Base-by-base conservation (phyloP, 2,113 vertebrate species). In the Galeopterus variegatus region DNA sequence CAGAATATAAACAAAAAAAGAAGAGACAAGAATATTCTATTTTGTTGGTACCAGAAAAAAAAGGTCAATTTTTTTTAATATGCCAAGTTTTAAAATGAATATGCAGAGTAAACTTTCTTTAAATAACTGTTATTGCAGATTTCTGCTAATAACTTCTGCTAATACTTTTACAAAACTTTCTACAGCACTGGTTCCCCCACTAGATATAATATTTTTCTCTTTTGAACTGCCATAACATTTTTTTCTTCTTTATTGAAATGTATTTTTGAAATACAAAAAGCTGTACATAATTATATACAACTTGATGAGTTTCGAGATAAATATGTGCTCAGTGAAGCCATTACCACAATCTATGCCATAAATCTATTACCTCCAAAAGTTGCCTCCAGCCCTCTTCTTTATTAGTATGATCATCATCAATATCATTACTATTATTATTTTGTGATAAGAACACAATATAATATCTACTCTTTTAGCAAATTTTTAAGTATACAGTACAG, bases 51-150 rank as follows among this genome's bases (percentile, higher is more conserved):
- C n/a, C 48, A 3, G 17, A 77, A 21, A 50, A 94, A 79, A 72
- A 72, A 75, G 17, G 11, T 24, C n/a, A 77, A 7, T 4, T 5
- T 64, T 69, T 10, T 31, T 58, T 50, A 62, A 79, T 41, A 58
- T 48, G 36, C 8, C 62, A 7, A 33, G 54, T 83, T 97, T 92
- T 56, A 23, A 89, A 72, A 89, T 82, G 18, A 83, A 65, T 90
- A 90, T 58, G 41, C 54, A 76, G 28, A 92, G 65, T 52, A 60
- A 54, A 62, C 5, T 41, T n/a, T 17, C 23, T 72, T 17, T 50
- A 75, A 41, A 45, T 76, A 48, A 41, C 5, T 87, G 26, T 41
- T 60, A 28, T 26, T 88, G 28, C 9, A 50, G 31, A 62, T 86
- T 69, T 69, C 50, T 94, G 5, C 8, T n/a, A 77, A 58, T 41